phyloP scores from a whole-genome alignment of 2,888 invertebrate species.

The Glyphotaelius pellucidus region DNA sequence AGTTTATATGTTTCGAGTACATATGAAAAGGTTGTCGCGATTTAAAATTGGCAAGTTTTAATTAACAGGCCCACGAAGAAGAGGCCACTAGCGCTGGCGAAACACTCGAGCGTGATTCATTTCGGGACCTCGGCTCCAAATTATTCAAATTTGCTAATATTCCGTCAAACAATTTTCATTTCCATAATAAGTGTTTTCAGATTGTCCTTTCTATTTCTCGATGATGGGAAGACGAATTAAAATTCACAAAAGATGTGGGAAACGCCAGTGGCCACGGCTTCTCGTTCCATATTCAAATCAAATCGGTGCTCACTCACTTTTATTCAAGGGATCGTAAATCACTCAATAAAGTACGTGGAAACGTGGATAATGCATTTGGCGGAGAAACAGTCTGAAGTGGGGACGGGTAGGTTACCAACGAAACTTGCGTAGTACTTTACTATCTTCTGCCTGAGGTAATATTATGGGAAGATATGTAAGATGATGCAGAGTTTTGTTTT shows the following conservation, averaged over 20 bases:
- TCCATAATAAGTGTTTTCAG: slow-evolving; percentile 62
- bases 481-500: no score
- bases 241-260: slow-evolving; percentile 64
- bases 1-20: background rate
- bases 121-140: slow-evolving; percentile 46
- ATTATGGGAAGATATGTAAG: no score
- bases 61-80: slow-evolving; percentile 21
- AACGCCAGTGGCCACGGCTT: slow-evolving; percentile 51
- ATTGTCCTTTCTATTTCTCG: slow-evolving; percentile 63
- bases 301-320: slow-evolving; percentile 60
- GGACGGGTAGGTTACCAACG: background rate
- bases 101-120: slow-evolving; percentile 47
- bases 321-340: slow-evolving; percentile 62
- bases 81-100: slow-evolving; percentile 29
- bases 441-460: no score
- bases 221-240: slow-evolving; percentile 63
- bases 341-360: slow-evolving; percentile 63
- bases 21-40: background rate
- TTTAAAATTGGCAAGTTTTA: slow-evolving; percentile 3
- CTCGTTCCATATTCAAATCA: slow-evolving; percentile 62
- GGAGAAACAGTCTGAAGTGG: background rate
- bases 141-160: slow-evolving; percentile 64
- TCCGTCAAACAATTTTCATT: slow-evolving; percentile 59
- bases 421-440: no score
- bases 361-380: slow-evolving; percentile 57